Base-by-base conservation (phyloP, 1,140 invertebrate species). In the Dysdera silvatica region DNA sequence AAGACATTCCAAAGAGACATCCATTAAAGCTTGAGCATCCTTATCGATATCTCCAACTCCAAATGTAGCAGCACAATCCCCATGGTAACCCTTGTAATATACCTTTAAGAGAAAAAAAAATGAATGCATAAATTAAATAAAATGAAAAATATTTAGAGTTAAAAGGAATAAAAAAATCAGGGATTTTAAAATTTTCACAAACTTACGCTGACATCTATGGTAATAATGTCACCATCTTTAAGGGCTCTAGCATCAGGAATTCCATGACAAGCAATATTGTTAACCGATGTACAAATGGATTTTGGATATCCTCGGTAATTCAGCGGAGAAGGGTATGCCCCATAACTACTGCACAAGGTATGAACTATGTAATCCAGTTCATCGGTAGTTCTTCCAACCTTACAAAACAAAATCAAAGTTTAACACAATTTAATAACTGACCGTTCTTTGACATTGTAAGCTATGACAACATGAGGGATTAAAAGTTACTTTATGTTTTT, bases 251-350 rank as follows among this genome's bases (percentile, higher is more conserved):
- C 78, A 75, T 96, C 92, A 6, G 95, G 95, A 70, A 98, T 95
- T 24, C 93, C 94, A 80, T 98, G 94, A 70, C 90, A 93, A 24
- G 85, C 88, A 8, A 96, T 87, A 78, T 97, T 95, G 74, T 97
- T 97, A 0, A 97, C 83, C 52, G 92, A 95, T 3, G 93, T 97
- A 74, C 93, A 97, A 6, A 95, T 81, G 62, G 92, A 95, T 74
- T 96, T 96, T 26, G 91, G 91, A 75, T 88, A 98, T 3, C 85
- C 83, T 56, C 79, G 81, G 73, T 95, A 96, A 71, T 86, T 82
- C 12, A 96, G 77, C 0, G 93, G 88, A 37, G 93, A 96, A 29
- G 95, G 95, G 79, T 95, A 96, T 7, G 87, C 89, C 62, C 84
- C 82, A 69, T 82, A 76, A 63, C 86, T 79, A 47, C 88, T 84